These are phyloP conservation scores for Eulemur macaco DNA, from an alignment of 2,113 vertebrate genomes.

Conservation along the genomic window DNA sequence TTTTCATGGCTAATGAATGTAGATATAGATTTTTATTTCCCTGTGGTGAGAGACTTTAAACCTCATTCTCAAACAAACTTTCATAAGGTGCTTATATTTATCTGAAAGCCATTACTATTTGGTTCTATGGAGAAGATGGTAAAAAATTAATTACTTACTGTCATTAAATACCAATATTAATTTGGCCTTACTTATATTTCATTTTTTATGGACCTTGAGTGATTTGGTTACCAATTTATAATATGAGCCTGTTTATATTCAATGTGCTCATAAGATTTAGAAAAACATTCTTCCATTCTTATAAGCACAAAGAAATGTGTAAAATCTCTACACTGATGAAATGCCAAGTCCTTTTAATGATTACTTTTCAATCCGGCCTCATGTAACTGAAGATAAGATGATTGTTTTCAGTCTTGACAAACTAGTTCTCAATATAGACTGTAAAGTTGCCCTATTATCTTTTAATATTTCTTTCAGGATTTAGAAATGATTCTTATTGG, in stretches of 20 bases:
- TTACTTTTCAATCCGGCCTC: background rate
- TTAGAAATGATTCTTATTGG: background rate
- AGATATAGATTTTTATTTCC: background rate
- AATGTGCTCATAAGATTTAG: background rate
- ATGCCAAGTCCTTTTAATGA: background rate
- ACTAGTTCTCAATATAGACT: background rate
- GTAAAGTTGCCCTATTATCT: background rate
- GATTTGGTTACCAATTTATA: background rate
- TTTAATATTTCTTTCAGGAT: background rate
- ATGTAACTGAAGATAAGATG: background rate
- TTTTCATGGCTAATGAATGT: background rate
- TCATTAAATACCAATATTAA: conserved; percentile 40
- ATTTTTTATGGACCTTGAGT: conserved; percentile 1
- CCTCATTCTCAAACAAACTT: background rate
- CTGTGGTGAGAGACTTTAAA: background rate
- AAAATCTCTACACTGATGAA: background rate
- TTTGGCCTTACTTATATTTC: conserved; percentile 24
- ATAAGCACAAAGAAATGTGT: background rate
- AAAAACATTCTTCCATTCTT: background rate
- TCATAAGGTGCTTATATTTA: background rate
- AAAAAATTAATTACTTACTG: conserved; percentile 25
- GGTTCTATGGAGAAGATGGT: background rate
- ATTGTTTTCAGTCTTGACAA: background rate
- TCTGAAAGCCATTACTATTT: conserved; percentile 2
- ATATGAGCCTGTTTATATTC: background rate